Percentiles rank a stretch among this genome's conserved stretches.
Conservation (phyloP, 2,797 vertebrate species). For the Semotilus atromaculatus region DNA sequence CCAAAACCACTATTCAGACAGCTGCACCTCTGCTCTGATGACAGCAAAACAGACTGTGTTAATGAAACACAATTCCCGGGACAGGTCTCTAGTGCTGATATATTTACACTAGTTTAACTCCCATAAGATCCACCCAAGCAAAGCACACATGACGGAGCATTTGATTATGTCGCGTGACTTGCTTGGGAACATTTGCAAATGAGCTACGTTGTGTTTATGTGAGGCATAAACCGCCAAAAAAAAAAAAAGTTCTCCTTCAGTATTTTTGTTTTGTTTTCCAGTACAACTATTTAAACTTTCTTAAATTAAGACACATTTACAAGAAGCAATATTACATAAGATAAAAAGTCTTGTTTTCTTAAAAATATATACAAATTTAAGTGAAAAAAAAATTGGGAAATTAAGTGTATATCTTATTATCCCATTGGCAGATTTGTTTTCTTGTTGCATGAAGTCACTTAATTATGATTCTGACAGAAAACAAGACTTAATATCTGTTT, state of each 20-base stretch:
- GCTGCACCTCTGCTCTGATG: not conserved
- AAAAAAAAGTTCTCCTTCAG: not conserved
- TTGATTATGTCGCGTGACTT: conserved; percentile 27
- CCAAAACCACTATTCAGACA: conserved; percentile 17
- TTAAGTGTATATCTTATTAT: not conserved
- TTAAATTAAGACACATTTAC: not conserved
- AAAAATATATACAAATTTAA: not conserved
- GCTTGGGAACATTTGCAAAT: conserved; percentile 19
- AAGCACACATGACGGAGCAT: conserved; percentile 12
- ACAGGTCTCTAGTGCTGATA: not conserved
- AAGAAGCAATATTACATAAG: not conserved
- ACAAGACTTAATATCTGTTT: no score
- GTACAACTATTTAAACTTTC: not conserved
- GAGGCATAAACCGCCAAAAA: not conserved
- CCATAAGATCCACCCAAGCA: conserved; percentile 17
- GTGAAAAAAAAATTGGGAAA: no score
- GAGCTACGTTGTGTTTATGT: conserved; percentile 10
- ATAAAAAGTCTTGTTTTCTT: not conserved
- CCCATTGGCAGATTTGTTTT: not conserved
- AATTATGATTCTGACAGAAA: not conserved
- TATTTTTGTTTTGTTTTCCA: not conserved
- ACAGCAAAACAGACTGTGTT: not conserved
- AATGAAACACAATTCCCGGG: not conserved
- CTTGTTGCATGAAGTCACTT: not conserved
- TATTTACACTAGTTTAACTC: conserved; percentile 18